These are phyloP conservation scores for Nestor notabilis DNA, from an alignment of 2,113 vertebrate genomes.

Conservation along the genomic window DNA sequence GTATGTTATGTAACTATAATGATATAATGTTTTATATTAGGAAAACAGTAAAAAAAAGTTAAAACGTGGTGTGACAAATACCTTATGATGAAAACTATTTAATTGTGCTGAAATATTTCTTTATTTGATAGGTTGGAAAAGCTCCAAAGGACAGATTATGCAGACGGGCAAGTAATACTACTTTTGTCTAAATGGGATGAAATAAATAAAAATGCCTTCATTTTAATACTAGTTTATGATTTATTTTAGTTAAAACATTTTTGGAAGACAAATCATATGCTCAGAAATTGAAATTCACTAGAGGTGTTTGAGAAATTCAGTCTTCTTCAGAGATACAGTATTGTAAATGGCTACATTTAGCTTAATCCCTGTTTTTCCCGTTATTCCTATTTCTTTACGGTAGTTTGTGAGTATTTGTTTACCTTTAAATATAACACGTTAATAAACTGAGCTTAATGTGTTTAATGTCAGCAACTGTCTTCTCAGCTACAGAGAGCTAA, in stretches of 20 bases:
- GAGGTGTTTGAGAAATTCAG: not conserved
- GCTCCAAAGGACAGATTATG: conserved; percentile 95
- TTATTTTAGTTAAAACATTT: not conserved
- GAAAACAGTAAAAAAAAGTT: not conserved
- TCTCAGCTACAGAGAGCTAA: not conserved
- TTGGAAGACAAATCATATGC: not conserved
- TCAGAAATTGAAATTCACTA: not conserved
- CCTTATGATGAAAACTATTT: not conserved
- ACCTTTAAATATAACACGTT: not conserved
- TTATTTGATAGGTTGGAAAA: conserved; percentile 85
- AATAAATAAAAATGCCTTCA: not conserved
- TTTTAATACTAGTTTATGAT: not conserved
- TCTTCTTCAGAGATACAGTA: not conserved
- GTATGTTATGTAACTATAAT: not conserved
- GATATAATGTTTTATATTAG: not conserved
- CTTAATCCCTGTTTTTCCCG: not conserved
- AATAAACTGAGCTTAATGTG: not conserved
- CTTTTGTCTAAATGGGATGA: not conserved
- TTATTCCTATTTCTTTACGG: not conserved
- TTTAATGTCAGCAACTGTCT: not conserved
- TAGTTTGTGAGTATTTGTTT: not conserved
- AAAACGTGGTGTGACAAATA: not conserved
- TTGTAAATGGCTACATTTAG: not conserved
- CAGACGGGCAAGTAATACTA: conserved; percentile 83
- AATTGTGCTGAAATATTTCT: not conserved